Percentiles rank a stretch among this genome's conserved stretches.
These are phyloP conservation scores for Centrocercus urophasianus DNA, from an alignment of 2,113 vertebrate species.

Conservation along the genomic window DNA sequence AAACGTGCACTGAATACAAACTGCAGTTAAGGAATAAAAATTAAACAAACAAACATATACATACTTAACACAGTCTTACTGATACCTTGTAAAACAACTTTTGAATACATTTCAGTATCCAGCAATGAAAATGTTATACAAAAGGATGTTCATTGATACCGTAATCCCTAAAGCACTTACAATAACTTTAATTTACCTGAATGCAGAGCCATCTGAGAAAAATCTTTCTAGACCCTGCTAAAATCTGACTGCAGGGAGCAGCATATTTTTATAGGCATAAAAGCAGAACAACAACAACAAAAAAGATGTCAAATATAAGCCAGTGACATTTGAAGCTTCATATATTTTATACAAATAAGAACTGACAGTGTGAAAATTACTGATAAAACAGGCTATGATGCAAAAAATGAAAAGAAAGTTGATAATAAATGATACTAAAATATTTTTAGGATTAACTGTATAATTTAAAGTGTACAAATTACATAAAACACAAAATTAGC, in stretches of 20 bases:
- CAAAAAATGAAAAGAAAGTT: slow-evolving; percentile 26
- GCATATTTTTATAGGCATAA: slow-evolving; percentile 55
- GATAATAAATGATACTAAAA: neutral
- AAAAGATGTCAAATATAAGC: slow-evolving; percentile 47
- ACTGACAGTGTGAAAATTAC: slow-evolving; percentile 24
- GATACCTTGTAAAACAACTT: neutral
- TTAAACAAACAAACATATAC: neutral
- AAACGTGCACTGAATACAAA: slow-evolving; percentile 67
- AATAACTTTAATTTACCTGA: slow-evolving; percentile 69
- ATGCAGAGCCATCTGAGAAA: slow-evolving; percentile 61
- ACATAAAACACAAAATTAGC: slow-evolving; percentile 27
- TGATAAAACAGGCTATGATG: neutral
- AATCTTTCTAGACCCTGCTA: slow-evolving; percentile 48
- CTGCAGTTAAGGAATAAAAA: slow-evolving; percentile 35
- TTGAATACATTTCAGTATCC: slow-evolving; percentile 54
- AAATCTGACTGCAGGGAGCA: slow-evolving; percentile 53
- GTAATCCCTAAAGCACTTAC: slow-evolving; percentile 55
- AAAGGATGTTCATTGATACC: slow-evolving; percentile 59
- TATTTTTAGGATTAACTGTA: slow-evolving; percentile 25
- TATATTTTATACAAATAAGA: slow-evolving; percentile 36
- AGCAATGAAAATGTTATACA: slow-evolving; percentile 55
- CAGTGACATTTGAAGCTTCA: neutral
- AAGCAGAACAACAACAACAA: slow-evolving; percentile 46
- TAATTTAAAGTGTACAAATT: neutral
- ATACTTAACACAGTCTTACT: slow-evolving; percentile 11